These are phyloP conservation scores for Gambusia holbrooki DNA, from an alignment of 2,113 vertebrate species.

Conservation along the genomic window DNA sequence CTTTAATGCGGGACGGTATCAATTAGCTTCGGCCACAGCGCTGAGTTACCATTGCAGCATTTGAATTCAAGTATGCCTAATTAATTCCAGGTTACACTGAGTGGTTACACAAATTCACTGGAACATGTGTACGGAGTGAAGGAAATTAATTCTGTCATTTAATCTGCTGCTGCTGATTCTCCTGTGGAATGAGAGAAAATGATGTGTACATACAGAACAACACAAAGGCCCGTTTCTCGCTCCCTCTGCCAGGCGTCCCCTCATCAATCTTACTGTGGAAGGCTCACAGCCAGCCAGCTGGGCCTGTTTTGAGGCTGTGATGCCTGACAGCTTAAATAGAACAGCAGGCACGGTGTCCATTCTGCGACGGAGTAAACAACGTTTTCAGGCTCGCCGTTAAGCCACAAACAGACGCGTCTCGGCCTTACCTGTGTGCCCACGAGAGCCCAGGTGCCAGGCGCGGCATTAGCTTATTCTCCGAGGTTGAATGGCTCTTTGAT, in stretches of 20 bases:
- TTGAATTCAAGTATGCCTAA: constrained; percentile 59
- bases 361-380: constrained; percentile 55
- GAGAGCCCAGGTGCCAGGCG: constrained; percentile 15
- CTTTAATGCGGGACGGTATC: constrained; percentile 58
- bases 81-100: constrained; percentile 60
- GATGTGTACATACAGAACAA: constrained; percentile 60
- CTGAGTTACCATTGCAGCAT: constrained; percentile 31
- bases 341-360: constrained; percentile 58
- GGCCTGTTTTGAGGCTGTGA: constrained; percentile 49
- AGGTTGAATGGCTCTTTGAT: constrained; percentile 62
- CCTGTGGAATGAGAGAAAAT: constrained; percentile 55
- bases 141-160: constrained; percentile 74
- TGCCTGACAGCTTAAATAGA: constrained; percentile 67
- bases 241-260: constrained; percentile 49
- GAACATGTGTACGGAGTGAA: constrained; percentile 54
- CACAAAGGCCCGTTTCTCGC: constrained; percentile 55
- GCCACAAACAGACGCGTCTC: constrained; percentile 16
- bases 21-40: constrained; percentile 40
- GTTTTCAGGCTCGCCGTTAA: constrained; percentile 29
- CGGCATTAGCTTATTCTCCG: constrained; percentile 54
- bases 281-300: constrained; percentile 60
- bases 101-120: constrained; percentile 53
- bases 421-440: constrained; percentile 37
- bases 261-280: constrained; percentile 64
- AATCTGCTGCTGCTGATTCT: constrained; percentile 68